Percentiles rank a stretch among this genome's conserved stretches.
These are phyloP conservation scores for Heliconius ethilla DNA, from an alignment of 2,888 invertebrate species.

Conservation along the genomic window DNA sequence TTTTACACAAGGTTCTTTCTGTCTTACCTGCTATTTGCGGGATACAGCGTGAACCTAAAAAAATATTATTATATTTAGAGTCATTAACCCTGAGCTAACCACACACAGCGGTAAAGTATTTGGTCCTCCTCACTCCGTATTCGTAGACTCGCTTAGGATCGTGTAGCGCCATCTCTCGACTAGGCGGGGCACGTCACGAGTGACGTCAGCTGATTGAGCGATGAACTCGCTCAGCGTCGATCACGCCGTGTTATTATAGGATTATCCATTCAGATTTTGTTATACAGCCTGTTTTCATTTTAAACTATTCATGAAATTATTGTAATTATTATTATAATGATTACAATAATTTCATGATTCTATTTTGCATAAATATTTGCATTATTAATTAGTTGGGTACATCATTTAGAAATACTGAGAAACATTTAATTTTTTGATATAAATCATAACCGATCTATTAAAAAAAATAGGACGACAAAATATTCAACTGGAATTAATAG, in stretches of 20 bases:
- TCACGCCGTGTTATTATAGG: slow-evolving; percentile 75
- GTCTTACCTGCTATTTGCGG: no score
- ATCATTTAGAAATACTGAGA: neutral
- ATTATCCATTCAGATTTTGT: slow-evolving; percentile 73
- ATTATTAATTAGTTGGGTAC: neutral
- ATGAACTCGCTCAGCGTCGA: slow-evolving; percentile 74
- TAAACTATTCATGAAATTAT: neutral
- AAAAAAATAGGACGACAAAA: no score
- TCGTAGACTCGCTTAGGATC: slow-evolving; percentile 42
- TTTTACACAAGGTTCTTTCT: no score
- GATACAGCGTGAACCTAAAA: neutral
- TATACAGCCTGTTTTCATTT: slow-evolving; percentile 59
- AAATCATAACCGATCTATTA: no score
- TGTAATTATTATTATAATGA: no score
- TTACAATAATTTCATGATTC: no score
- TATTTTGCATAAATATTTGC: no score
- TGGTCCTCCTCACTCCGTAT: slow-evolving; percentile 25
- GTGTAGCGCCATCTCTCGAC: slow-evolving; percentile 74
- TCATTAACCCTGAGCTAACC: slow-evolving; percentile 38
- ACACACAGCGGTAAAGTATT: slow-evolving; percentile 43
- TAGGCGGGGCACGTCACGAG: slow-evolving; percentile 73
- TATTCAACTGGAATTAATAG: no score
- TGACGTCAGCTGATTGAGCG: slow-evolving; percentile 77
- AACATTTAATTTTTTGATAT: neutral
- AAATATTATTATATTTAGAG: slow-evolving; percentile 8